Base-by-base conservation (phyloP, 2,888 invertebrate species). In the Lathronympha strigana region DNA sequence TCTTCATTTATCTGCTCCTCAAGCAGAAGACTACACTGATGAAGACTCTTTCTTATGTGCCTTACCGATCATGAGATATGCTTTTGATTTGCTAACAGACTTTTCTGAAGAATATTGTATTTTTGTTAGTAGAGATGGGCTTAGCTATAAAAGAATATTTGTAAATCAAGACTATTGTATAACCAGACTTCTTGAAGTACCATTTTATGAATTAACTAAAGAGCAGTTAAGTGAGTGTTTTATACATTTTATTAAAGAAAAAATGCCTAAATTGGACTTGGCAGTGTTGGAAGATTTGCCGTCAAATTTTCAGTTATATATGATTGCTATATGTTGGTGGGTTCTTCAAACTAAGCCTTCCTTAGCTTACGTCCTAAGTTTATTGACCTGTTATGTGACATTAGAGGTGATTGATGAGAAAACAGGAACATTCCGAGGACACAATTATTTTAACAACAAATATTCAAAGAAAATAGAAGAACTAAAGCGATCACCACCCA, bases 1-100 rank as follows among this genome's bases (percentile, higher is more conserved):
- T 67, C 87, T 94, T 50, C 94, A 95, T 75, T 93, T 95, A 68
- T 94, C 94, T 71, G 92, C 92, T 55, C 94, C 95, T 0, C 96
- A 96, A 87, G 93, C 96, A 5, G 97, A 97, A 82, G 94, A 96
- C 80, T 94, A 93, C 74, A 81, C 83, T 3, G 92, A 93, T 50
- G 87, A 92, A 4, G 93, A 95, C 68, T 93, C 95, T 6, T 94
- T 94, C 72, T 75, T 92, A 6, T 92, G 94, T 61, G 92, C 93
- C 31, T 77, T 95, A 68, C 93, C 94, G 13, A 93, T 97, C 68
- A 74, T 96, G 40, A 85, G 90, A 72, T 93, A 93, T 67, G 93
- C 95, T 55, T 94, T 88, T 79, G 92, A 92, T 72, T 77, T 92
- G 13, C 71, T 92, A 1, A 92, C 86, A 36, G 87, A 90, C 63